Conservation (phyloP, 1,140 invertebrate genomes). For the Drosophila albomicans region DNA sequence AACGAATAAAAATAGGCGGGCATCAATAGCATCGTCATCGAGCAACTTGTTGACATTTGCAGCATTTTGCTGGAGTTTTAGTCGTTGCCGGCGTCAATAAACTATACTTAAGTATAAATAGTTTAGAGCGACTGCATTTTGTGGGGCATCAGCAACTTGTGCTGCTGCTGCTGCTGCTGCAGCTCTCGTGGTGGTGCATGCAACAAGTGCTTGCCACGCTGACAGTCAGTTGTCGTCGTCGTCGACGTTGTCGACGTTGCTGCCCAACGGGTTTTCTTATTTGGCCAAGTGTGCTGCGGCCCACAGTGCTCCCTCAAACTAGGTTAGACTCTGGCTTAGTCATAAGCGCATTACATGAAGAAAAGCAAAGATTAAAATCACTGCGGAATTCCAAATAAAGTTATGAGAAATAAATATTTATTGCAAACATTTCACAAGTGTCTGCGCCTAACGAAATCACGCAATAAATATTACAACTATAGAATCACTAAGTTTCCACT, state of each 20-base stretch:
- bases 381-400: conserved; percentile 34
- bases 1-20: conserved; percentile 60
- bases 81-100: conserved; percentile 61
- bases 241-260: too few relatives aligned
- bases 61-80: conserved; percentile 51
- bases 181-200: conserved; percentile 35
- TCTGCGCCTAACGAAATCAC: not conserved
- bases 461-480: not conserved
- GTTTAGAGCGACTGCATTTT: conserved; percentile 65
- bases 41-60: conserved; percentile 80
- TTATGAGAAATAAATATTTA: conserved; percentile 52
- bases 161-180: conserved; percentile 2
- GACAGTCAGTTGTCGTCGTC: conserved; percentile 54
- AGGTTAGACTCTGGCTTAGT: conserved; percentile 56
- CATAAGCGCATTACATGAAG: conserved; percentile 47
- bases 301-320: conserved; percentile 46
- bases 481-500: not conserved
- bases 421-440: conserved; percentile 23
- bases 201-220: conserved; percentile 67
- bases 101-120: conserved; percentile 77
- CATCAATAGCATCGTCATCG: conserved; percentile 66
- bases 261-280: conserved; percentile 35
- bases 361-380: conserved; percentile 38
- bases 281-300: conserved; percentile 33
- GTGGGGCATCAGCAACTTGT: conserved; percentile 60